Evolutionary conservation across 2,888 invertebrate genomes (phyloP), one percentile per base, ranked within the genome.

Genomic region (Lacanobia wlatinum): DNA sequence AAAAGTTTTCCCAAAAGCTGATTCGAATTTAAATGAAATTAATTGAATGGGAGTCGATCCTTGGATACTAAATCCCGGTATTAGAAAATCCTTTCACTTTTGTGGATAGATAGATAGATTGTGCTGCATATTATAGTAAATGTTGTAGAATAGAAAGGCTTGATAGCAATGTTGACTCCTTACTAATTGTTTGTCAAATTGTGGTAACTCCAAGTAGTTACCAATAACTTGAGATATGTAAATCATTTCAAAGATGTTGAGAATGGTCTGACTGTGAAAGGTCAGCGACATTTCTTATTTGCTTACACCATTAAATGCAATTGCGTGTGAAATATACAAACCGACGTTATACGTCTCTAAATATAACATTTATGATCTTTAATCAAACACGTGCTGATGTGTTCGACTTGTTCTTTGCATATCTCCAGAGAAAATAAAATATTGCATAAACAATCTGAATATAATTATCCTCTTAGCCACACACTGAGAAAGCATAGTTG

Each of bases 251-350:
- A 18, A 60, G 16, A 60, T 56, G 12, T 52, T 28, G 9, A 12
- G 12, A 71, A 43, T 50, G 16, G 4, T 58, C 3, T 40, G 9
- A 56, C 9, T 46, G 28, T 8, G 10, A n/a, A 50, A 4, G 76
- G 61, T 75, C 75, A 75, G 10, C 46, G 65, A 75, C 64, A 65
- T 21, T 52, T 23, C 9, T 28, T 60, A 23, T 65, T 70, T 73
- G 79, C 46, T 72, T 61, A 67, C 28, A 67, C 10, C 9, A 60
- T 55, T 43, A 55, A 72, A 64, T 56, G 46, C 23, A 43, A 70
- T 77, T 61, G 66, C 60, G 58, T 79, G 73, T 79, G 73, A 78
- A 79, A 78, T 56, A 64, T 78, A 77, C 71, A 78, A 75, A 56
- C 63, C 55, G 23, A 70, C 21, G n/a, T 28, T 82, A 14, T 8